Evolutionary conservation across 2,888 invertebrate genomes (phyloP), one percentile per base, ranked within the genome.

Genomic region (Brassicogethes aeneus): DNA sequence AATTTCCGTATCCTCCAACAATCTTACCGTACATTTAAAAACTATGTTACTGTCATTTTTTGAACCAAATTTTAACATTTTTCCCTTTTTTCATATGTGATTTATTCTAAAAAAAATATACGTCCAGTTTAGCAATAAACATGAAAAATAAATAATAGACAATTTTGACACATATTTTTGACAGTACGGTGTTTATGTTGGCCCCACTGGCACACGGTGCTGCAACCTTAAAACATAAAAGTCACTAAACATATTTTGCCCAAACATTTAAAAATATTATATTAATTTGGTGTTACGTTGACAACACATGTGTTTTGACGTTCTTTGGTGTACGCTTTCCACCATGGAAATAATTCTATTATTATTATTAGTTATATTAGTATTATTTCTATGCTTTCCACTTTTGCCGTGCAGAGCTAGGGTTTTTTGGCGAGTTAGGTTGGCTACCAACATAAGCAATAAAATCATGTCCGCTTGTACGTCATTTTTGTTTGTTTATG

Each of bases 1-100:
- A 61, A 91, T 84, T 74, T 92, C 91, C 53, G 86, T 82, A 72
- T 92, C 91, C 71, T 91, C 91, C 61, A 92, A 74, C 52, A 92
- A 76, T 61, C 91, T 79, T 58, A 93, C 85, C 57, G 90, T 90
- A 69, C 88, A 87, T 75, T 86, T 87, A 72, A 82, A 83, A 70
- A 82, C 80, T 71, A 83, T 76, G 68, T 77, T 77, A 60, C 77
- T 73, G 74, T 86, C 86, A 70, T 81, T 83, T 71, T 82, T 82
- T 46, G 66, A 65, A 51, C 67, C 66, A 60, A 68, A 67, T 50
- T 65, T 67, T 61, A 68, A 61, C 68, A 68, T 68, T 59, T 60
- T 65, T 53, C 46, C 36, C 41, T 16, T 39, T 49, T 44, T 40
- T 42, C 47, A 48, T 49, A 41, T 32, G 42, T 47, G 16, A 34